Conservation (phyloP, 2,888 invertebrate species). For the Prosopocoilus inquinatus region DNA sequence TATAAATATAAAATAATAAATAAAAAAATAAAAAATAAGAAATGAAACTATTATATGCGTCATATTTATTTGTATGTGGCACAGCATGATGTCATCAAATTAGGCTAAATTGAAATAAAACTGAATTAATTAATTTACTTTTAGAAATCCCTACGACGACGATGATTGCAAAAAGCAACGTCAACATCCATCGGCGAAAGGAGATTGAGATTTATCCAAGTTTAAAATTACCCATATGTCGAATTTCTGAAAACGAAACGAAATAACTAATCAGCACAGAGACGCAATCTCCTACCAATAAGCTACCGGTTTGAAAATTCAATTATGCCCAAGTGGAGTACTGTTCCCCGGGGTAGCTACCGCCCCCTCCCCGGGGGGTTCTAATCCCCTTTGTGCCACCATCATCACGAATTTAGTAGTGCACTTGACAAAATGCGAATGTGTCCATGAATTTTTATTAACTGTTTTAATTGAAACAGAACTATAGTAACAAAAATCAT, state of each 20-base stretch:
- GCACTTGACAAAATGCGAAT: constrained; percentile 7
- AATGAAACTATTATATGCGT: no score
- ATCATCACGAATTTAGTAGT: constrained; percentile 27
- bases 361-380: constrained; percentile 33
- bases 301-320: constrained; percentile 50
- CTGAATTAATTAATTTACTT: no score
- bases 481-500: no score
- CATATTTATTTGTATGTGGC: no score
- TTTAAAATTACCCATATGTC: constrained; percentile 50
- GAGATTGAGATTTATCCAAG: constrained; percentile 34
- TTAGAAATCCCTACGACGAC: no score
- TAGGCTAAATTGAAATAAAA: no score
- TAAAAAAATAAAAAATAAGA: no score
- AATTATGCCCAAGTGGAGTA: constrained; percentile 49
- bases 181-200: no score
- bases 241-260: constrained; percentile 45
- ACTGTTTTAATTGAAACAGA: not conserved
- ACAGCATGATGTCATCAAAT: no score
- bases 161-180: no score
- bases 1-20: no score
- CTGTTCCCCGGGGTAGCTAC: constrained; percentile 36
- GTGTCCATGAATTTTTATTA: constrained; percentile 3
- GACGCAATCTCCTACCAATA: constrained; percentile 50
- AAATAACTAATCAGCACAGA: constrained; percentile 49
- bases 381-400: constrained; percentile 29